phyloP scores from a whole-genome alignment of 2,113 vertebrate species.

The Forbesichthys agassizii region DNA sequence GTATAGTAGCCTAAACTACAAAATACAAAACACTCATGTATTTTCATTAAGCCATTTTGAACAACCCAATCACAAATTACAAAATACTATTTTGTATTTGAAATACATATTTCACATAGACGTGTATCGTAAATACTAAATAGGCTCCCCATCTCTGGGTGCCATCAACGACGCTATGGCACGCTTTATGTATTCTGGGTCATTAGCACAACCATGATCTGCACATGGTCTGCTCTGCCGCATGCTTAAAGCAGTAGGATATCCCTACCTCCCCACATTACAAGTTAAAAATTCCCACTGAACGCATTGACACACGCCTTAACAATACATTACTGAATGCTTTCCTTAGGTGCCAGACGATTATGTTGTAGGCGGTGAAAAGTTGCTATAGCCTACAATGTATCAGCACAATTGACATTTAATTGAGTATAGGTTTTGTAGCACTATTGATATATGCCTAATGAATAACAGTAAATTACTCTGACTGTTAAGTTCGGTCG shows the following conservation, averaged over 20 bases:
- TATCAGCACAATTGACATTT: too few species aligned
- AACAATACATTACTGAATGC: conserved; percentile 27
- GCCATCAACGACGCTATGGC: conserved; percentile 33
- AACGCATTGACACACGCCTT: conserved; percentile 19
- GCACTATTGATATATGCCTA: too few species aligned
- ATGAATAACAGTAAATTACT: not conserved
- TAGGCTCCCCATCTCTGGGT: conserved; percentile 6
- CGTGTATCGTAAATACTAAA: too few species aligned
- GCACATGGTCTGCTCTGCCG: conserved; percentile 44
- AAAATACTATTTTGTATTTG: too few species aligned
- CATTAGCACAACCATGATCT: conserved; percentile 60
- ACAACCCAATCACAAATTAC: too few species aligned
- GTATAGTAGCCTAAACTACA: too few species aligned
- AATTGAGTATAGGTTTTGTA: too few species aligned
- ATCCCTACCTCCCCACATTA: conserved; percentile 24
- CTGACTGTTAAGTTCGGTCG: not conserved
- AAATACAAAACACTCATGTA: too few species aligned
- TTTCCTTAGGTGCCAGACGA: conserved; percentile 21
- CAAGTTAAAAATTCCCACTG: conserved; percentile 8
- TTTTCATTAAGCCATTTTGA: too few species aligned
- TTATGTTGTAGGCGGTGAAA: not conserved
- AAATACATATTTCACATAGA: too few species aligned
- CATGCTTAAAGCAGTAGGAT: conserved; percentile 16
- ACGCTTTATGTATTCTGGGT: conserved; percentile 41
- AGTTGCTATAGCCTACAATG: not conserved